Conservation (phyloP, 37 sponge, comb jelly and placozoan genomes). For the Mnemiopsis leidyi region DNA sequence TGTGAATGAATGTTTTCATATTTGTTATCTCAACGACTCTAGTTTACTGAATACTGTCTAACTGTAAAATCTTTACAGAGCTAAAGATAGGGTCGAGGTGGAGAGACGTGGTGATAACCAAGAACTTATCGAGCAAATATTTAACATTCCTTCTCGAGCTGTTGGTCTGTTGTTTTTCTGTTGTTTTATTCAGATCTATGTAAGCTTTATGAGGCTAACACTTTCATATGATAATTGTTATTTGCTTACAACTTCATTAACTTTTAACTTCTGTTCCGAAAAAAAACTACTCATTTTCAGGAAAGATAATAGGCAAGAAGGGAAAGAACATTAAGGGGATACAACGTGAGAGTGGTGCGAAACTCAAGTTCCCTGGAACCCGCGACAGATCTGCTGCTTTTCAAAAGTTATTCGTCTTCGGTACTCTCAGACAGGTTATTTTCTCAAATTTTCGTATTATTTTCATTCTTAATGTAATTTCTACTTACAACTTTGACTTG, state of each 20-base stretch:
- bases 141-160: slow-evolving; percentile 24
- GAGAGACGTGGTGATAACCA: background rate
- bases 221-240: no score
- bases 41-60: no score
- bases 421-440: slow-evolving; percentile 50
- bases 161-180: no score
- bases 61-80: background rate
- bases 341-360: slow-evolving; percentile 26
- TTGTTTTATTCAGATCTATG: no score
- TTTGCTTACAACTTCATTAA: background rate
- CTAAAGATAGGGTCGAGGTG: slow-evolving; percentile 11
- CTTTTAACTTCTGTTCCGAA: background rate
- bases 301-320: slow-evolving; percentile 9
- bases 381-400: background rate
- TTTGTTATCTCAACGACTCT: no score
- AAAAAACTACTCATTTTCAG: slow-evolving; percentile 7
- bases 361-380: background rate
- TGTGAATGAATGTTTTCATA: no score
- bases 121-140: slow-evolving; percentile 12
- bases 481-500: no score
- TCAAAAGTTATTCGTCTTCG: background rate
- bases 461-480: no score
- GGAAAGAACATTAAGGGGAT: background rate
- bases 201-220: background rate
- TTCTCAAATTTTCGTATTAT: no score